Evolutionary conservation across 2,797 vertebrate species (phyloP), one percentile per base, ranked within the genome.

Genomic region (Salarias fasciatus): DNA sequence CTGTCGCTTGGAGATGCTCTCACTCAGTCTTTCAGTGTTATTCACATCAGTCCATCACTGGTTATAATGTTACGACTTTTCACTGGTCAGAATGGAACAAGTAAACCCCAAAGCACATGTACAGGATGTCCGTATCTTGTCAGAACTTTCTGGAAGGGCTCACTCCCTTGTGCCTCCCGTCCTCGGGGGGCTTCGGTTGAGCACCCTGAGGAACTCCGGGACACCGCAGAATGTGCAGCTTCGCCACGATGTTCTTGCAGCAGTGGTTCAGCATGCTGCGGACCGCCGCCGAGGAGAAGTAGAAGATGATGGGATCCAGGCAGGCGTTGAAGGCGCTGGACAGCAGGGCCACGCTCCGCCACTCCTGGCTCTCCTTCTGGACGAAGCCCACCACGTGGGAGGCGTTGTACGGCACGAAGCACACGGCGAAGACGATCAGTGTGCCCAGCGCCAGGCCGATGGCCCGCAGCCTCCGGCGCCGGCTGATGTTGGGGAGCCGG

Each of bases 261-360:
- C 92, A 93, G 54, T 51, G 47, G 2, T 82, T 87, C 9, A 95
- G 78, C 36, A 93, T 90, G 2, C 76, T 88, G 6, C 94, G 89
- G 18, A 97, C 94, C 0, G 91, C 89, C 0, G 92, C 89, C 0
- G 95, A 96, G 0, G 95, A 96, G 77, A 95, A 94, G 83, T 96
- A 98, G 86, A 94, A 96, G 80, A 96, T 94, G 0, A 97, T 56
- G 0, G 96, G 95, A 43, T 98, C 96, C 5, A 97, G 75, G 43
- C 95, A 95, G 40, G 96, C 91, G 38, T 97, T 98, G 45, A 96
- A 81, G n/a, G 93, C 94, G 86, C 93, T 94, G 57, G 89, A 88
- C 6, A 95, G 89, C 63, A 96, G 28, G 0, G 89, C 92, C 0
- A 90, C 67, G 0, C 78, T 54, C 52, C 96, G 83, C 95, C 96